phyloP scores from a whole-genome alignment of 2,888 invertebrate genomes.

The Alviniconcha strummeri region DNA sequence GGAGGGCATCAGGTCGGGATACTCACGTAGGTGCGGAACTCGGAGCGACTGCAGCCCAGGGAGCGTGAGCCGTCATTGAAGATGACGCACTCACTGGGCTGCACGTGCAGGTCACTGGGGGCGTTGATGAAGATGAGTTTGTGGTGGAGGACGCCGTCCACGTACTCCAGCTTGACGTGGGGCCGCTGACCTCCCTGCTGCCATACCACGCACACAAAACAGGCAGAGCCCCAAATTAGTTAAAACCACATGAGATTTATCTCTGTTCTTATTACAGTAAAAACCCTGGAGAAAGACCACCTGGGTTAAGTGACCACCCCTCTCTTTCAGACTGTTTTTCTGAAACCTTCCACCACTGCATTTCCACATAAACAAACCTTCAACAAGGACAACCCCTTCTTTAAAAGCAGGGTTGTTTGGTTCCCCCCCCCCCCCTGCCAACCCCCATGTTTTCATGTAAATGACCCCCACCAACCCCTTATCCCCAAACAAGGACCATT shows the following conservation, averaged over 20 bases:
- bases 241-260: background rate
- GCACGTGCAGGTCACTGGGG: slow-evolving; percentile 61
- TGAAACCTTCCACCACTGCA: too few relatives aligned
- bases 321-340: too few relatives aligned
- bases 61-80: slow-evolving; percentile 68
- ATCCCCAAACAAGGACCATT: too few relatives aligned
- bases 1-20: slow-evolving; percentile 41
- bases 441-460: too few relatives aligned
- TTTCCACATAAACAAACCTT: too few relatives aligned
- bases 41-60: slow-evolving; percentile 64
- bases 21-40: slow-evolving; percentile 70
- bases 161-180: slow-evolving; percentile 65
- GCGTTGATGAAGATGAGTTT: slow-evolving; percentile 66
- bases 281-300: too few relatives aligned
- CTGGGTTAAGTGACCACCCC: too few relatives aligned
- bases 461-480: too few relatives aligned
- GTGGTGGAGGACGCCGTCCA: slow-evolving; percentile 66
- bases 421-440: too few relatives aligned
- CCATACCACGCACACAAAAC: background rate
- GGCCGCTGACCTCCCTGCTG: slow-evolving; percentile 58
- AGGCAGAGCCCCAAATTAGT: background rate
- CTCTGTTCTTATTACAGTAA: too few relatives aligned
- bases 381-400: too few relatives aligned
- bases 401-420: too few relatives aligned
- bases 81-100: slow-evolving; percentile 67